Conservation (phyloP, 2,113 vertebrate genomes). For the Datnioides undecimradiatus region DNA sequence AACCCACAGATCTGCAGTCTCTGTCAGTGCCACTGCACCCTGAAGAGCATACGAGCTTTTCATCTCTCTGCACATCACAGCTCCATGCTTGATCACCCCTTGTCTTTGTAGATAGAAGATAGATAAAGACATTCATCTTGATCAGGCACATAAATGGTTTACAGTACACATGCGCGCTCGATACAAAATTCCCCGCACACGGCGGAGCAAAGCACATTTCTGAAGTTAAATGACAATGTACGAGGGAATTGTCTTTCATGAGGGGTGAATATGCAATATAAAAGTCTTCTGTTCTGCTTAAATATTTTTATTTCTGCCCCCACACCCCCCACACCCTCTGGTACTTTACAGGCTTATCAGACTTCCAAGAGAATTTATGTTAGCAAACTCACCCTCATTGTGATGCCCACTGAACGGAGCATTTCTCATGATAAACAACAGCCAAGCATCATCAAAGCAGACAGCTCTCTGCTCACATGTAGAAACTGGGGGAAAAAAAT, state of each 20-base stretch:
- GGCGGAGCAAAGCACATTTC: neutral
- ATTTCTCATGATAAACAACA: conserved; percentile 40
- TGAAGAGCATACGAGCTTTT: conserved; percentile 29
- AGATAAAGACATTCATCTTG: conserved; percentile 66
- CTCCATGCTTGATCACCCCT: conserved; percentile 46
- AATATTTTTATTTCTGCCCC: neutral
- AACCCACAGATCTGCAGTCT: conserved; percentile 10
- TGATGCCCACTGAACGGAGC: conserved; percentile 27
- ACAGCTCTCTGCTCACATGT: conserved; percentile 44
- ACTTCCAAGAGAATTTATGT: conserved; percentile 33
- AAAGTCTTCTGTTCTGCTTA: conserved; percentile 1
- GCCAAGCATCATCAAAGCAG: conserved; percentile 32
- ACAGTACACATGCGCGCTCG: conserved; percentile 2
- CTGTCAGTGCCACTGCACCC: neutral
- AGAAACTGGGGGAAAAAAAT: conserved; percentile 58
- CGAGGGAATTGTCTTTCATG: conserved; percentile 4
- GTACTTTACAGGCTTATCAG: conserved; percentile 14
- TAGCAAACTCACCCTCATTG: neutral
- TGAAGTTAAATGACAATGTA: neutral
- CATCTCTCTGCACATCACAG: conserved; percentile 38
- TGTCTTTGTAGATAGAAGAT: conserved; percentile 52
- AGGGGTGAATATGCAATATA: neutral
- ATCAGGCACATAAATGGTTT: conserved; percentile 45
- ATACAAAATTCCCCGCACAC: conserved; percentile 14
- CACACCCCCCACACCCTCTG: no score